Evolutionary conservation across 2,113 vertebrate genomes (phyloP).

Genomic region (Elephantulus edwardii): DNA sequence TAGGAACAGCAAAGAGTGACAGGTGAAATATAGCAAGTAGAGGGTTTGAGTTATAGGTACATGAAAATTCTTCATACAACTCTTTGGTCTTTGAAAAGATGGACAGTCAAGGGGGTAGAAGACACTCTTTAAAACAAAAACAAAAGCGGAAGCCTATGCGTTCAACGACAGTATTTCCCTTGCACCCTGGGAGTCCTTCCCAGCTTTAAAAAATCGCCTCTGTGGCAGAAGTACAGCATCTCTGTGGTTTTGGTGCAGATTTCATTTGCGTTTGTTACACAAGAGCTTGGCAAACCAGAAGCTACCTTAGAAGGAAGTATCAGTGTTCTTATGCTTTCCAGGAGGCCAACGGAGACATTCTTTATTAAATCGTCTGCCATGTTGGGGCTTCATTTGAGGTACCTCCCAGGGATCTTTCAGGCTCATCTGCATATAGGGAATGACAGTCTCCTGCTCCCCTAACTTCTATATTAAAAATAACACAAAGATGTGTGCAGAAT

Average conservation of each 20-base stretch:
- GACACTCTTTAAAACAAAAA: background rate
- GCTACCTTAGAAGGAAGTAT: conserved; percentile 38
- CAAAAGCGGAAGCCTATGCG: background rate
- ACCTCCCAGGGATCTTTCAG: background rate
- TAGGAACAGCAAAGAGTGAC: background rate
- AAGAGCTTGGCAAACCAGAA: background rate
- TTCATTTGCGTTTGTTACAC: background rate
- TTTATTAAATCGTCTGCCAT: background rate
- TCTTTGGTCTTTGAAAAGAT: background rate
- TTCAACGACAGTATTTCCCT: background rate
- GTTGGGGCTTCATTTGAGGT: background rate
- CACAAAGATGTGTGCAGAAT: background rate
- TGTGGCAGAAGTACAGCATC: background rate
- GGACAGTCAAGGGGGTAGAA: background rate
- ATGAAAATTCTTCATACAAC: background rate
- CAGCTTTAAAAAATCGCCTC: background rate
- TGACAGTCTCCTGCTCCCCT: background rate
- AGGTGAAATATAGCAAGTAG: background rate
- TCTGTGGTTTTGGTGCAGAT: background rate
- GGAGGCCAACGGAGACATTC: conserved; percentile 16
- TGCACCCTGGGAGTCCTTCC: background rate
- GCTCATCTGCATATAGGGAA: background rate
- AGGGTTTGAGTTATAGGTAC: fast-evolving
- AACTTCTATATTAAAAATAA: background rate
- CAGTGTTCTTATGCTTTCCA: conserved; percentile 1